These are phyloP conservation scores for Hoplostethus mediterraneus DNA, from an alignment of 2,797 vertebrate species.

Conservation along the genomic window DNA sequence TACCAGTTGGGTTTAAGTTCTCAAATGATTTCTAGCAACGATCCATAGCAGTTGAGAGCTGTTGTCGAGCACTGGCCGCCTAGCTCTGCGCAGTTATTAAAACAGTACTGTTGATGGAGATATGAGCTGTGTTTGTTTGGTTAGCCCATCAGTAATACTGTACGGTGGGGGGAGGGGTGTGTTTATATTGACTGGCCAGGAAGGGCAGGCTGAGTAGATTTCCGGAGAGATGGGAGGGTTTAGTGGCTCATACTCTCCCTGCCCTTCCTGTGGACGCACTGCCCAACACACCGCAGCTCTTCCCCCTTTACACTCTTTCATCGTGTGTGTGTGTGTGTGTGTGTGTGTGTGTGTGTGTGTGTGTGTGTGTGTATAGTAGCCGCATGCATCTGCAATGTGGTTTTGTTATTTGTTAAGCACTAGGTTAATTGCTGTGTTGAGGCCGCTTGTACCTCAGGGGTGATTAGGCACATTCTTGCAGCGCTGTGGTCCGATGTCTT, in stretches of 20 bases:
- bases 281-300: conserved; percentile 9
- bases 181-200: conserved; percentile 78
- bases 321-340: no score
- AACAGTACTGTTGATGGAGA: conserved; percentile 59
- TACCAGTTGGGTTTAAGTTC: conserved; percentile 8
- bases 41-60: conserved; percentile 9
- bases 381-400: neutral
- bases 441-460: conserved; percentile 15
- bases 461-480: conserved; percentile 41
- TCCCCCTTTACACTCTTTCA: neutral
- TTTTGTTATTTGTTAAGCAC: conserved; percentile 11
- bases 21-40: conserved; percentile 19
- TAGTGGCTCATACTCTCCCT: conserved; percentile 67
- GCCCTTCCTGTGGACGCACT: conserved; percentile 77
- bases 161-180: conserved; percentile 54
- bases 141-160: conserved; percentile 56
- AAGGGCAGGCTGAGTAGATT: conserved; percentile 80
- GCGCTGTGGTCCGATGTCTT: neutral
- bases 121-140: conserved; percentile 75
- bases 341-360: no score
- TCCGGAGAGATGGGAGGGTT: conserved; percentile 77
- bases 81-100: conserved; percentile 49
- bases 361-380: neutral
- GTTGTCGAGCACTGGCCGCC: conserved; percentile 17
- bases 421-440: conserved; percentile 6